phyloP scores from a whole-genome alignment of 1,140 invertebrate genomes.

The Brachionus rubens region DNA sequence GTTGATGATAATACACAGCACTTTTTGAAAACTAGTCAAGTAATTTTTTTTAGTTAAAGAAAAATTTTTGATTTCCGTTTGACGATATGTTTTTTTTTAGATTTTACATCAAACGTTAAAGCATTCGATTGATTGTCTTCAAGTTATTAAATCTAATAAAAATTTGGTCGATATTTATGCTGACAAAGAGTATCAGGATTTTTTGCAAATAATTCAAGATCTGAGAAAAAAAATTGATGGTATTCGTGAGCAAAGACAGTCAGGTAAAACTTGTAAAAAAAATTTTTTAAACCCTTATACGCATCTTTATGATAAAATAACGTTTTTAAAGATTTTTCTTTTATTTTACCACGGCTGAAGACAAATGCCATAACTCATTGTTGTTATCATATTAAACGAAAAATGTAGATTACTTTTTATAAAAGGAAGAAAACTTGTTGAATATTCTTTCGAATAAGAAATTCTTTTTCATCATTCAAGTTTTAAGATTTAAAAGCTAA shows the following conservation, averaged over 20 bases:
- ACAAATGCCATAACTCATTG: too few species aligned
- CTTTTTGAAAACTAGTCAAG: slow-evolving; percentile 23
- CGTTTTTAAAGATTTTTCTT: too few species aligned
- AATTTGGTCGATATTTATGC: not conserved
- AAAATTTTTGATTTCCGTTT: not conserved
- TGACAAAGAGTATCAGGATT: not conserved
- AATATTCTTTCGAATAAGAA: too few species aligned
- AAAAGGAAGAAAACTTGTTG: too few species aligned
- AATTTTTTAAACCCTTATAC: too few species aligned
- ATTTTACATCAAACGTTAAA: slow-evolving; percentile 6
- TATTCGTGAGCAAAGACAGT: not conserved
- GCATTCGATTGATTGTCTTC: slow-evolving; percentile 15
- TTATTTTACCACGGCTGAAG: too few species aligned
- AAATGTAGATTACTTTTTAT: too few species aligned
- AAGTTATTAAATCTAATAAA: not conserved
- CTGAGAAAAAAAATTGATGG: not conserved
- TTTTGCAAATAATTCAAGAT: slow-evolving; percentile 1
- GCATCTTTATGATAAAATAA: too few species aligned
- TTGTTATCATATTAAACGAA: too few species aligned
- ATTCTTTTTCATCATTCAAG: too few species aligned
- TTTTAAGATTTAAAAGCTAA: too few species aligned
- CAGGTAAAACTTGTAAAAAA: too few species aligned
- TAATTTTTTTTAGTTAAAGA: not conserved
- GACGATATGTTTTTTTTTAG: not conserved
- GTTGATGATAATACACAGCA: not conserved